Conservation (phyloP, 2,113 vertebrate species). For the Gambusia holbrooki region DNA sequence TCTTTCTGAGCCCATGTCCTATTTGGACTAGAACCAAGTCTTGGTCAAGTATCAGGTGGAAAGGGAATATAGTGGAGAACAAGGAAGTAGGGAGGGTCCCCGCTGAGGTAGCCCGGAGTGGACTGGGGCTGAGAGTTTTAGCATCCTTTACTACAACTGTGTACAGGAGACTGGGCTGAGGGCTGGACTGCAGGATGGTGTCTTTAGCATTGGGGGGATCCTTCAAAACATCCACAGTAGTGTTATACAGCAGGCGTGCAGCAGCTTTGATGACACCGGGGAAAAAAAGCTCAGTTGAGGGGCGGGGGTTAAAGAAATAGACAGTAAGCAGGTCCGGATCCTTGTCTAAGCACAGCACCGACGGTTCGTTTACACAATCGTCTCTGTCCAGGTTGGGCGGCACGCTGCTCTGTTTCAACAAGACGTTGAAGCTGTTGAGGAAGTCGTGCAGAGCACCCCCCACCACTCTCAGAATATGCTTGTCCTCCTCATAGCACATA, state of each 20-base stretch:
- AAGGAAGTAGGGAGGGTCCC: slow-evolving; percentile 90
- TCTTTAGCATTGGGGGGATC: slow-evolving; percentile 83
- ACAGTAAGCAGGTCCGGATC: slow-evolving; percentile 90
- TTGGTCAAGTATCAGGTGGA: slow-evolving; percentile 95
- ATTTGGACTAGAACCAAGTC: slow-evolving; percentile 92
- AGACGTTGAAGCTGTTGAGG: slow-evolving; percentile 95
- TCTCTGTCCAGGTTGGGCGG: slow-evolving; percentile 63
- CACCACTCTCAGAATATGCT: slow-evolving; percentile 91
- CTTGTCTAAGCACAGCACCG: slow-evolving; percentile 95
- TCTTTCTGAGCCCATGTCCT: slow-evolving; percentile 90
- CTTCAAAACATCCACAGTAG: slow-evolving; percentile 87
- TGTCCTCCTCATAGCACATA: slow-evolving; percentile 95
- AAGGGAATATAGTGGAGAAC: slow-evolving; percentile 96
- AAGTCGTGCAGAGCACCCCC: slow-evolving; percentile 97
- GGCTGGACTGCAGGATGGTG: slow-evolving; percentile 86
- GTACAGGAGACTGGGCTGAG: slow-evolving; percentile 91
- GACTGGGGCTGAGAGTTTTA: slow-evolving; percentile 86
- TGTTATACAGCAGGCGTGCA: slow-evolving; percentile 87
- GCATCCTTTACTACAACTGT: slow-evolving; percentile 87
- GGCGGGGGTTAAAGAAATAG: slow-evolving; percentile 93
- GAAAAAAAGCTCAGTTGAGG: slow-evolving; percentile 89
- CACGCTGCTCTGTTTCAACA: slow-evolving; percentile 91
- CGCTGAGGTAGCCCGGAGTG: slow-evolving; percentile 88
- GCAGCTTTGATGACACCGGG: slow-evolving; percentile 93
- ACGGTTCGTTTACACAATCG: slow-evolving; percentile 85